These are phyloP conservation scores for Polyploca ridens DNA, from an alignment of 2,888 invertebrate genomes.

Conservation along the genomic window DNA sequence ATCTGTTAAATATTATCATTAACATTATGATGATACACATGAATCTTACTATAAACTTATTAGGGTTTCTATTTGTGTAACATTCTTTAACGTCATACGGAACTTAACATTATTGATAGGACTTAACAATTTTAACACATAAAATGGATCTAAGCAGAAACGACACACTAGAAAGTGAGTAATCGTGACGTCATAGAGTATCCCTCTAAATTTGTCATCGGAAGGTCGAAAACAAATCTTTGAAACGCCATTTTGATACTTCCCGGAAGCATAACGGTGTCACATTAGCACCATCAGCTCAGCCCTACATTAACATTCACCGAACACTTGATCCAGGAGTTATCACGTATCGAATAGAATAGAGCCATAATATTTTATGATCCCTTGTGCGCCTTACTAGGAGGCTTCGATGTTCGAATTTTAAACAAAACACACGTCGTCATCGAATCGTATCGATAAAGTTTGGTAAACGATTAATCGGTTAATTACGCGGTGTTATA, in stretches of 20 bases:
- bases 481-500: background rate
- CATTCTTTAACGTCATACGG: too few species aligned
- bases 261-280: conserved; percentile 79
- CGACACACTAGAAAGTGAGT: background rate
- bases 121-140: too few species aligned
- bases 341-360: conserved; percentile 84
- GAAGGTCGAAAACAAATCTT: conserved; percentile 35
- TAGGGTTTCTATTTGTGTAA: too few species aligned
- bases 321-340: conserved; percentile 75
- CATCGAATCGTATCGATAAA: conserved; percentile 51
- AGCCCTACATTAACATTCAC: conserved; percentile 81
- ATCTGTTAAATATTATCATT: too few species aligned
- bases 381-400: conserved; percentile 82
- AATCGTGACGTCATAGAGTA: background rate
- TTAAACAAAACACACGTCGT: conserved; percentile 67
- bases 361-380: conserved; percentile 82
- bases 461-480: conserved; percentile 45
- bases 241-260: conserved; percentile 64
- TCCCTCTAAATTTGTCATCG: conserved; percentile 15
- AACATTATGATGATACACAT: too few species aligned
- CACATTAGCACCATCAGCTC: conserved; percentile 58
- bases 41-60: too few species aligned
- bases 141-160: too few species aligned
- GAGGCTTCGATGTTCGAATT: conserved; percentile 74
- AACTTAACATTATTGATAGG: too few species aligned